Percentiles rank a stretch among this genome's conserved stretches.
Conservation (phyloP, 2,113 vertebrate genomes). For the Morphnarchus princeps region DNA sequence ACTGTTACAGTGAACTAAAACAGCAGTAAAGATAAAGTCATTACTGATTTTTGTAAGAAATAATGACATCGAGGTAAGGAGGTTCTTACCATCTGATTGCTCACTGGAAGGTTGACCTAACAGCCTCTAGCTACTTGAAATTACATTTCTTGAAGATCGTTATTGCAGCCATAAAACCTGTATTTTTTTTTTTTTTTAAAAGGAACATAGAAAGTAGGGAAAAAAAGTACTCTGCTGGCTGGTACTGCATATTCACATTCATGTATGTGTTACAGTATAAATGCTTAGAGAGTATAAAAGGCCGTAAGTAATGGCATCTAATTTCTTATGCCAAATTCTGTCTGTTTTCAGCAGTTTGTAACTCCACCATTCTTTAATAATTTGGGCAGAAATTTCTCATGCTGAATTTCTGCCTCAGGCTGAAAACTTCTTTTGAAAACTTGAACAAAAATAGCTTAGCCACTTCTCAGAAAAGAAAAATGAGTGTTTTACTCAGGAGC, state of each 20-base stretch:
- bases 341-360: conserved; percentile 51
- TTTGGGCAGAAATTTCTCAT: conserved; percentile 42
- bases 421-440: conserved; percentile 32
- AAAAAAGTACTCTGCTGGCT: not conserved
- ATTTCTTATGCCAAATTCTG: conserved; percentile 11
- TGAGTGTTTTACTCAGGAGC: not conserved
- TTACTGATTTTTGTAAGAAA: not conserved
- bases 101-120: not conserved
- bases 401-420: conserved; percentile 33
- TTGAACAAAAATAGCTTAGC: conserved; percentile 39
- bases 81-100: not conserved
- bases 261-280: not conserved
- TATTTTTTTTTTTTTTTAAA: not conserved
- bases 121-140: not conserved
- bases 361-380: conserved; percentile 29
- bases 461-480: not conserved
- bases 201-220: not conserved
- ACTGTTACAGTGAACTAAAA: not conserved
- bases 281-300: not conserved
- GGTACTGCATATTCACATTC: not conserved
- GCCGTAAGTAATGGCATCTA: not conserved
- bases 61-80: not conserved
- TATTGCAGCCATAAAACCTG: not conserved
- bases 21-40: not conserved
- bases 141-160: not conserved